Percentiles rank a stretch among this genome's conserved stretches.
These are phyloP conservation scores for Amblyopsis rosae DNA, from an alignment of 2,113 vertebrate genomes.

Conservation along the genomic window DNA sequence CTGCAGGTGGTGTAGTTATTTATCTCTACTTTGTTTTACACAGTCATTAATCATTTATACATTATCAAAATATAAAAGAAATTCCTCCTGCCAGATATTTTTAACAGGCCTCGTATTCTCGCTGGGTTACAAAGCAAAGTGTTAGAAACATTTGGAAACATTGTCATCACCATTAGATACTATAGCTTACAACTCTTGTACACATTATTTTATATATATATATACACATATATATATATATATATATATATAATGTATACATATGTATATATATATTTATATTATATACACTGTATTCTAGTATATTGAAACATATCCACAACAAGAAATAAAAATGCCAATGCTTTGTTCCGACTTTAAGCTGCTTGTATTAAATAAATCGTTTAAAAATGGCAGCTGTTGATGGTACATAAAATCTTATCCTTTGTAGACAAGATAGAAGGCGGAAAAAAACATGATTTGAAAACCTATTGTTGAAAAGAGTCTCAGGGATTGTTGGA, in stretches of 20 bases:
- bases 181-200: slow-evolving; percentile 55
- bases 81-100: slow-evolving; percentile 3
- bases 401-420: slow-evolving; percentile 15
- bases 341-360: slow-evolving; percentile 29
- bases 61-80: slow-evolving; percentile 71
- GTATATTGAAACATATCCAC: slow-evolving; percentile 60
- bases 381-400: slow-evolving; percentile 39
- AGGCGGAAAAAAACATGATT: not conserved
- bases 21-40: slow-evolving; percentile 52
- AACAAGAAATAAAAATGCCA: slow-evolving; percentile 55
- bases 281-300: slow-evolving; percentile 13
- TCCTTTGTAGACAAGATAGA: slow-evolving; percentile 34
- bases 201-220: slow-evolving; percentile 2
- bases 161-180: slow-evolving; percentile 28
- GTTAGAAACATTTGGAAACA: slow-evolving; percentile 35
- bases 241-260: slow-evolving; percentile 12
- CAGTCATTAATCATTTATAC: slow-evolving; percentile 48
- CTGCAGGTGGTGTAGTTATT: slow-evolving; percentile 54
- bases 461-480: not conserved
- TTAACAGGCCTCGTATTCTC: slow-evolving; percentile 24
- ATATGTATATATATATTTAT: not conserved
- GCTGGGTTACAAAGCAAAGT: slow-evolving; percentile 36
- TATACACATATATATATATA: not conserved
- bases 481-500: slow-evolving; percentile 10
- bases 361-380: slow-evolving; percentile 21